Evolutionary conservation across 2,888 invertebrate genomes (phyloP).

Genomic region (Andrena bucephala): DNA sequence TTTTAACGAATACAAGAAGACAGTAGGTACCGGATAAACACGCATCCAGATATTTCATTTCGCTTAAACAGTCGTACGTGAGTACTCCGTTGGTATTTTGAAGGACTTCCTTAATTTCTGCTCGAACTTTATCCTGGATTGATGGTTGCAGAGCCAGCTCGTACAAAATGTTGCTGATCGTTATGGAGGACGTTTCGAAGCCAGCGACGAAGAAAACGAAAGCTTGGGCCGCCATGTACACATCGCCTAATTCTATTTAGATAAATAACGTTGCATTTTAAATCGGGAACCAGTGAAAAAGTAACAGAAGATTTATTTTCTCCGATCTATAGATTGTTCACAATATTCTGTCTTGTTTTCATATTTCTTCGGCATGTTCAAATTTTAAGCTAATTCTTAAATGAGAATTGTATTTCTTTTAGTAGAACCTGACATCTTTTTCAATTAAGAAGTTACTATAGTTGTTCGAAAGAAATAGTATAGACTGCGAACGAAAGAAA

Average conservation of each 20-base stretch:
- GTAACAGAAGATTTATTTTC: too few relatives aligned
- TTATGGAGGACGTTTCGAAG: slow-evolving; percentile 74
- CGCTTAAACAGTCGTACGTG: slow-evolving; percentile 82
- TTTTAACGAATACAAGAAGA: not conserved
- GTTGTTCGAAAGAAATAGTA: too few relatives aligned
- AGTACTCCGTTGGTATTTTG: slow-evolving; percentile 74
- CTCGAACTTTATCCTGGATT: slow-evolving; percentile 69
- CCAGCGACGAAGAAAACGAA: slow-evolving; percentile 78
- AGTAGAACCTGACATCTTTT: too few relatives aligned
- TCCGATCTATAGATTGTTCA: too few relatives aligned
- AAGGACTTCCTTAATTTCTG: slow-evolving; percentile 66
- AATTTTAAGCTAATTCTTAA: too few relatives aligned
- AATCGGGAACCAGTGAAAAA: too few relatives aligned
- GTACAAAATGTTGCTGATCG: slow-evolving; percentile 64
- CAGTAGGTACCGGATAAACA: slow-evolving; percentile 78
- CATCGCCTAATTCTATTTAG: slow-evolving; percentile 69
- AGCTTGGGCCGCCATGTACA: slow-evolving; percentile 72
- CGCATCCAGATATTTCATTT: slow-evolving; percentile 84
- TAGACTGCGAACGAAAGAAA: too few relatives aligned
- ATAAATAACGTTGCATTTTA: not conserved
- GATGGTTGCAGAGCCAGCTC: slow-evolving; percentile 68
- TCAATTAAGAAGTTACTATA: too few relatives aligned
- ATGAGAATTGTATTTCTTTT: too few relatives aligned
- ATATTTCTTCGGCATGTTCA: not conserved
- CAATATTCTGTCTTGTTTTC: not conserved